phyloP scores from a whole-genome alignment of 2,797 vertebrate genomes.

The Gymnodraco acuticeps region DNA sequence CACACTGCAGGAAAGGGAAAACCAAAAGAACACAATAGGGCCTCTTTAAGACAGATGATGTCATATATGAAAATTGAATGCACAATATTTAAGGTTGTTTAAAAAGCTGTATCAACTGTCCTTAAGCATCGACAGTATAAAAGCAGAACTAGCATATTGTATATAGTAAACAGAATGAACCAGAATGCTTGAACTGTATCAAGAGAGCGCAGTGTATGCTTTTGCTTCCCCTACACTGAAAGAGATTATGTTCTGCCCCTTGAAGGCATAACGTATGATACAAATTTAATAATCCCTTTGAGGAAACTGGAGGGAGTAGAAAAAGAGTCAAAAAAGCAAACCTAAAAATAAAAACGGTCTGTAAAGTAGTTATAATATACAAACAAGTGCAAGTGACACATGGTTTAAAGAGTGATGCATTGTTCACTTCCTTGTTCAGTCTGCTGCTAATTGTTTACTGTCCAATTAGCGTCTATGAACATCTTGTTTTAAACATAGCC shows the following conservation, averaged over 20 bases:
- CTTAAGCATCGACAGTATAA: background rate
- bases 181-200: background rate
- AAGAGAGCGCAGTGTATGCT: background rate
- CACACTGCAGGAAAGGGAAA: too few relatives aligned
- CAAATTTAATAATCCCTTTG: background rate
- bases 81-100: too few relatives aligned
- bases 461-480: too few relatives aligned
- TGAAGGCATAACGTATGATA: background rate
- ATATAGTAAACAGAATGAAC: constrained; percentile 3
- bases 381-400: background rate
- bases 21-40: too few relatives aligned
- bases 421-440: too few relatives aligned
- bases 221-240: background rate
- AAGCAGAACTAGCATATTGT: constrained; percentile 1
- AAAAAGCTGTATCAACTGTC: background rate
- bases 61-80: too few relatives aligned
- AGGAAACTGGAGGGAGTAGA: background rate
- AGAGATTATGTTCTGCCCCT: background rate
- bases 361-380: background rate
- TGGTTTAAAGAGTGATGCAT: background rate
- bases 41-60: too few relatives aligned
- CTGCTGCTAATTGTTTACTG: too few relatives aligned
- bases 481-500: too few relatives aligned
- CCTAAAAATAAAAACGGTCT: background rate
- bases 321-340: background rate